These are phyloP conservation scores for Sclerurus mexicanus DNA, from an alignment of 2,113 vertebrate genomes.

Conservation along the genomic window DNA sequence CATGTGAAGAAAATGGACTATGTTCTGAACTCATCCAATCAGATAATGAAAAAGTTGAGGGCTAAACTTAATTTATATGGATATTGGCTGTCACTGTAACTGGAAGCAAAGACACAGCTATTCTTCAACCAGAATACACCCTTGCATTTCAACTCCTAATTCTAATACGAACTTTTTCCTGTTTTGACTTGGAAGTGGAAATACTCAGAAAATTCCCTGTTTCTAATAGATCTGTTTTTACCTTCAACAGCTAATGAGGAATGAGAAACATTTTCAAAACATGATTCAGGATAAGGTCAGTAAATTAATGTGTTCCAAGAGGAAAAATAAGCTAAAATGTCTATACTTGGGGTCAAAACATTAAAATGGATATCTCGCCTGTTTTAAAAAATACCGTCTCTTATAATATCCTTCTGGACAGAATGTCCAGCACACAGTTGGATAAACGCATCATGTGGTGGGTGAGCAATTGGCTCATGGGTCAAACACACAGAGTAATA, in stretches of 20 bases:
- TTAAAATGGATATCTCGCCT: background rate
- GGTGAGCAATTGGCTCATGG: too few species aligned
- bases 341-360: background rate
- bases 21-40: background rate
- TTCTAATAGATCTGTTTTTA: background rate
- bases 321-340: background rate
- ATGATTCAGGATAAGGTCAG: background rate
- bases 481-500: background rate
- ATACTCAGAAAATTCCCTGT: background rate
- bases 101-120: background rate
- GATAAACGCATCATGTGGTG: background rate
- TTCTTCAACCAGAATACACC: background rate
- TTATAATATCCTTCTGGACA: background rate
- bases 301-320: background rate
- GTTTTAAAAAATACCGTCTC: background rate
- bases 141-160: background rate
- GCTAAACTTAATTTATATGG: background rate
- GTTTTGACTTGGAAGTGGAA: background rate
- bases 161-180: background rate
- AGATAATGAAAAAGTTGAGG: background rate
- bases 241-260: background rate
- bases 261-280: background rate
- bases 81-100: background rate
- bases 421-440: background rate
- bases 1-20: background rate